Base-by-base conservation (phyloP, 2,797 vertebrate genomes). In the Acrocephalus scirpaceus region DNA sequence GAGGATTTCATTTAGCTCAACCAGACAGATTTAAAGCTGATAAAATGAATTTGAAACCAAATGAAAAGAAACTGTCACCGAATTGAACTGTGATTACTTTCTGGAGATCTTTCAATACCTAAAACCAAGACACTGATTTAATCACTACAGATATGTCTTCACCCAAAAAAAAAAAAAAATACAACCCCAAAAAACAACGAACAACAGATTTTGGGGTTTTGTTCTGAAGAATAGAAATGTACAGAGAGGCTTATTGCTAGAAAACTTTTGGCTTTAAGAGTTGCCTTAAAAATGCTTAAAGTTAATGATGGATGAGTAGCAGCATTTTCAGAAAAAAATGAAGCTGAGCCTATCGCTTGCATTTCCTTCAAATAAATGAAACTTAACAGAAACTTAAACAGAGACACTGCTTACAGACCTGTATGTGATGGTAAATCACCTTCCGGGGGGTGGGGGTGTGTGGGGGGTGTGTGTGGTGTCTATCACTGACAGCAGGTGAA, bases 1-100 rank as follows among this genome's bases (percentile, higher is more conserved):
- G 70, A 67, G 69, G 78, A 86, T 97, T 95, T 96, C 86, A 95
- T 97, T 95, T 96, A 96, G 74, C 94, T 78, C 80, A 45, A 89
- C 50, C 65, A 77, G 82, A 72, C 69, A 34, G 65, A 93, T 72
- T 86, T 92, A 79, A 88, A 60, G 78, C 81, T 95, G 85, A 92
- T 88, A 89, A 88, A 95, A 94, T 80, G 80, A 96, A 95, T 79
- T 95, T 72, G 92, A 95, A 97, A 91, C 72, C 71, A 81, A 86
- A 95, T 96, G 87, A 92, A 85, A 97, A 95, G 94, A 86, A 95
- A 30, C 66, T 88, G 61, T 92, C 73, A 87, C 66, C 30, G 16
- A 67, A 95, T 94, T 94, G 92, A 96, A 96, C 62, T 96, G 92
- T 19, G 83, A 96, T 97, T 97, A 75, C 57, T 94, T 97, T 95